Percentiles rank a stretch among this genome's conserved stretches.
Evolutionary conservation across 2,113 vertebrate genomes (phyloP).

Genomic region (Arenaria interpres): DNA sequence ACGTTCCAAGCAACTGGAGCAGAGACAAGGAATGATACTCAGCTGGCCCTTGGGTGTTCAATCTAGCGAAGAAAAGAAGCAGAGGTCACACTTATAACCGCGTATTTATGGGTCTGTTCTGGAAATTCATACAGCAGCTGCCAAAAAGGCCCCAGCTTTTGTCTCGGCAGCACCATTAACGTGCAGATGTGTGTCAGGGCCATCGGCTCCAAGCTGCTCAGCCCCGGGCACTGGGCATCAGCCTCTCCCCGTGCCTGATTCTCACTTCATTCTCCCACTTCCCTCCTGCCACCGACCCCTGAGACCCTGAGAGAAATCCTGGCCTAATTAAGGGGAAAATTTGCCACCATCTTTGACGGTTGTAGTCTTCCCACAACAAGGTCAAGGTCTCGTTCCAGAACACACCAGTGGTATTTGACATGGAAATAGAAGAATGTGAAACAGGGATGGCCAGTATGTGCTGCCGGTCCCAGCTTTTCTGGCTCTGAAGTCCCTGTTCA

Average conservation of each 20-base stretch:
- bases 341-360: background rate
- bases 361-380: background rate
- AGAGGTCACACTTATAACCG: constrained; percentile 24
- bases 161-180: background rate
- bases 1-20: constrained; percentile 25
- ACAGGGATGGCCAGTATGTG: background rate
- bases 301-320: background rate
- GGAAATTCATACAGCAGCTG: constrained; percentile 18
- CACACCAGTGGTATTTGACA: background rate
- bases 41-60: constrained; percentile 14
- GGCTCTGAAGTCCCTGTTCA: background rate
- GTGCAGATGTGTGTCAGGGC: background rate
- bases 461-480: background rate
- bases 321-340: background rate
- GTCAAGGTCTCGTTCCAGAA: background rate
- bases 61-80: constrained; percentile 9
- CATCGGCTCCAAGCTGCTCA: background rate
- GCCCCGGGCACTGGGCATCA: background rate
- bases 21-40: constrained; percentile 15
- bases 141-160: background rate
- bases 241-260: background rate
- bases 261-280: background rate
- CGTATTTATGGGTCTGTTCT: background rate
- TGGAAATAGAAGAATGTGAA: background rate
- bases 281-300: background rate